Base-by-base conservation (phyloP, 2,797 vertebrate genomes). In the Onychomys torridus region DNA sequence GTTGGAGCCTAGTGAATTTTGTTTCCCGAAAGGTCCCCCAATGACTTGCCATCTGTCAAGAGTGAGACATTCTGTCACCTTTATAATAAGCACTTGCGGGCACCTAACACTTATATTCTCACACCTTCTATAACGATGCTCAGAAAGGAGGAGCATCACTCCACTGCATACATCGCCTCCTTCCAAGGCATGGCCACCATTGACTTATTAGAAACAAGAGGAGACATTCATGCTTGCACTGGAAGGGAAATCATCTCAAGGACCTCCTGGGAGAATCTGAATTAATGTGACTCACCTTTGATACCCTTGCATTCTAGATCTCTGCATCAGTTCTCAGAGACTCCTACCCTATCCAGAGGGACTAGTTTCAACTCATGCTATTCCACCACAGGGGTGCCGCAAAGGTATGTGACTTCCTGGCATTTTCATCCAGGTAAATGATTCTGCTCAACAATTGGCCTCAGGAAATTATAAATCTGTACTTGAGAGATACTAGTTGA, bases 1-100 rank as follows among this genome's bases (percentile, higher is more conserved):
- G 97, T 98, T 98, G 92, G 73, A 98, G 94, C 92, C 97, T 98
- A 95, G 81, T 97, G 95, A 97, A 98, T 96, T 97, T 92, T 4
- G 96, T 81, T 95, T 98, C 94, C 97, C 96, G 92, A 98, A 98
- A 98, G 97, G 96, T 98, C 98, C 97, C 98, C 97, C 96, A 97
- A 94, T 98, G 98, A 98, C 98, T 98, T 92, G 92, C 98, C 98
- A 98, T 99, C 98, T 99, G 98, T 98, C 98, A 98, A 94, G 98
- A 98, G 96, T 91, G 93, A 98, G 96, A 98, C 97, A 95, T 97
- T 98, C 98, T 98, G 97, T 98, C 98, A 98, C 98, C 98, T 98
- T 98, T 97, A 98, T 98, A 99, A 98, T 98, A 98, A 98, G 98
- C 98, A 98, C 97, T 97, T 96, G 95, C 94, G 78, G 97, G 96